Conservation (phyloP, 2,888 invertebrate genomes). For the Melangyna quadrimaculata region DNA sequence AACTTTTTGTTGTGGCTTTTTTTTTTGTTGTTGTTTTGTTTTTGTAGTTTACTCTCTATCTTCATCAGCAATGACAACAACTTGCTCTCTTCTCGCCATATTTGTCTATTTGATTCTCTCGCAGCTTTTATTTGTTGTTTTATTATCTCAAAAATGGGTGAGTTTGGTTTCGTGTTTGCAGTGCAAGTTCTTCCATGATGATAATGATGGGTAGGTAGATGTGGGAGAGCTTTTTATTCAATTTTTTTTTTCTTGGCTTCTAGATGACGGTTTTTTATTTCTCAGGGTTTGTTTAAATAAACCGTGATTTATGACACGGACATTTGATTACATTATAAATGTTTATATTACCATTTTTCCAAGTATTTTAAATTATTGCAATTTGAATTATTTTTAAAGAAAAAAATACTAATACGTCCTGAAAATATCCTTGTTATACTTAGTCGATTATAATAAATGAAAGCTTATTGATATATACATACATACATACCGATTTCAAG, state of each 20-base stretch:
- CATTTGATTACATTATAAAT: neutral
- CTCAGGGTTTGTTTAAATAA: neutral
- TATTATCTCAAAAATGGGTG: conserved; percentile 37
- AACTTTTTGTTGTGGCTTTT: neutral
- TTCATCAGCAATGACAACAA: neutral
- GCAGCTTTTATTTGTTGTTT: conserved; percentile 27
- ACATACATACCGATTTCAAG: no score
- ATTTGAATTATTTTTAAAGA: neutral
- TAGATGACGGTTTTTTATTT: neutral
- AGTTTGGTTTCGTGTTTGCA: neutral
- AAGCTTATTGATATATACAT: no score
- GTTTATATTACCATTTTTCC: neutral
- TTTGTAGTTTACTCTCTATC: conserved; percentile 14
- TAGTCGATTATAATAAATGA: neutral
- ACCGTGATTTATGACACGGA: neutral
- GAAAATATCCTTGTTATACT: neutral
- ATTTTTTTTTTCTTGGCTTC: neutral
- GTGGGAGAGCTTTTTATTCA: conserved; percentile 28
- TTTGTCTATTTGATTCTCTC: conserved; percentile 19
- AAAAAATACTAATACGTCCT: no score
- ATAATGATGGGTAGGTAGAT: neutral
- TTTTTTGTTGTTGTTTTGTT: neutral
- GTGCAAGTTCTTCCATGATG: conserved; percentile 1
- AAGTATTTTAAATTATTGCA: neutral
- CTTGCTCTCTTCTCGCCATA: conserved; percentile 8